Percentiles rank a stretch among this genome's conserved stretches.
Conservation (phyloP, 2,113 vertebrate species). For the Sisor rabdophorus region DNA sequence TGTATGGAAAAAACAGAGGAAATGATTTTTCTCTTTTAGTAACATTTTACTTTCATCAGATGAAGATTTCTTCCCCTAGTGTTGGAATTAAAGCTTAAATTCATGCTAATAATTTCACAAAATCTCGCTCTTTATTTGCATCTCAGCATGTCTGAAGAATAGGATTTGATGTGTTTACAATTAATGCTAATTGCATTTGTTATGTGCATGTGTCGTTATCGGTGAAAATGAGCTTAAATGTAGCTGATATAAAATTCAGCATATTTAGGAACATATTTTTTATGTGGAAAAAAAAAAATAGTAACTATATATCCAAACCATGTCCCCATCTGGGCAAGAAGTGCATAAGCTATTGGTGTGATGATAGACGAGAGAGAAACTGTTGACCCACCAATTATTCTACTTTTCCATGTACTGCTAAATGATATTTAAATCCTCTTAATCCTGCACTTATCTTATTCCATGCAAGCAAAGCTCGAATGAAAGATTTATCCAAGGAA, state of each 20-base stretch:
- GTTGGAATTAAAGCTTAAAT: constrained; percentile 14
- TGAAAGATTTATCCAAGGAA: constrained; percentile 15
- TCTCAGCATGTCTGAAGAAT: constrained; percentile 30
- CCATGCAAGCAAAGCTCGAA: background rate
- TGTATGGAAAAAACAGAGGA: background rate
- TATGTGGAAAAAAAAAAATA: background rate
- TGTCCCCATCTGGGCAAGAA: constrained; percentile 8
- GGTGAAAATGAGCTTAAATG: background rate
- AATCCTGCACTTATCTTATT: constrained; percentile 20
- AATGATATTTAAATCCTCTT: constrained; percentile 31
- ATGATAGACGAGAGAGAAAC: background rate
- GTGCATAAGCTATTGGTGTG: constrained; percentile 6
- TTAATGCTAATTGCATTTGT: constrained; percentile 26
- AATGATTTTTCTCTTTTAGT: constrained; percentile 7
- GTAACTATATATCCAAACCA: background rate
- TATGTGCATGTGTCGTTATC: background rate
- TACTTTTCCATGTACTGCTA: background rate
- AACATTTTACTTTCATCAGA: constrained; percentile 8
- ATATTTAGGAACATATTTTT: background rate
- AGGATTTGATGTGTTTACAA: constrained; percentile 33
- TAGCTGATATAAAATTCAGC: constrained; percentile 9
- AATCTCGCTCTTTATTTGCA: constrained; percentile 14
- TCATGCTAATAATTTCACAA: constrained; percentile 41
- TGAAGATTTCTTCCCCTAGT: background rate
- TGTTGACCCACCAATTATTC: background rate